Percentiles rank a stretch among this genome's conserved stretches.
Evolutionary conservation across 2,113 vertebrate genomes (phyloP).

Genomic region (Labeo catla): DNA sequence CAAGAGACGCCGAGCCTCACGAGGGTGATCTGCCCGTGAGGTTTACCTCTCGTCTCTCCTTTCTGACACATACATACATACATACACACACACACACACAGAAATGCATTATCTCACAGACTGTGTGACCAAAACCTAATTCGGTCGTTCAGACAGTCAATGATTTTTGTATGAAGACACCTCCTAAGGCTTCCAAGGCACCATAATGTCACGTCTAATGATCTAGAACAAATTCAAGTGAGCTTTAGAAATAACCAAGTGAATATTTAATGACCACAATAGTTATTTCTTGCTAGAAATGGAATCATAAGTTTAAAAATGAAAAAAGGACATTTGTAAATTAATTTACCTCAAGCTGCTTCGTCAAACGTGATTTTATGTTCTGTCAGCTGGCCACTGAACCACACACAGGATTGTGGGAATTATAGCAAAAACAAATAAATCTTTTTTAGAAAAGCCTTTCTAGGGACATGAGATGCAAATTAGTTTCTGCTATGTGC

Average conservation of each 20-base stretch:
- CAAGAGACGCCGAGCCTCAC: background rate
- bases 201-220: slow-evolving; percentile 1
- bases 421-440: background rate
- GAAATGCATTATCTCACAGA: background rate
- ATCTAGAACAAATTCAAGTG: slow-evolving; percentile 12
- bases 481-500: too few species aligned
- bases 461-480: too few species aligned
- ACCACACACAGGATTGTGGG: background rate
- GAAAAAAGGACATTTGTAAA: background rate
- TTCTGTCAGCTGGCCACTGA: background rate
- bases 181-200: background rate
- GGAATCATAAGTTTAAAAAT: background rate
- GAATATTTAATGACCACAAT: background rate
- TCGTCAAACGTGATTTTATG: background rate
- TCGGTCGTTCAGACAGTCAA: background rate
- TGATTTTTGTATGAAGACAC: background rate
- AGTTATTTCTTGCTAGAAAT: background rate
- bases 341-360: background rate
- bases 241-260: background rate
- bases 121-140: background rate
- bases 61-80: slow-evolving; percentile 14
- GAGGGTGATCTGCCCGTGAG: slow-evolving; percentile 3
- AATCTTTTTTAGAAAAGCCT: too few species aligned
- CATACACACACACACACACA: slow-evolving; percentile 1
- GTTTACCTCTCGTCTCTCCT: slow-evolving; percentile 13